Percentiles rank a stretch among this genome's conserved stretches.
phyloP scores from a whole-genome alignment of 2,888 invertebrate genomes.

The Erebia ligea region DNA sequence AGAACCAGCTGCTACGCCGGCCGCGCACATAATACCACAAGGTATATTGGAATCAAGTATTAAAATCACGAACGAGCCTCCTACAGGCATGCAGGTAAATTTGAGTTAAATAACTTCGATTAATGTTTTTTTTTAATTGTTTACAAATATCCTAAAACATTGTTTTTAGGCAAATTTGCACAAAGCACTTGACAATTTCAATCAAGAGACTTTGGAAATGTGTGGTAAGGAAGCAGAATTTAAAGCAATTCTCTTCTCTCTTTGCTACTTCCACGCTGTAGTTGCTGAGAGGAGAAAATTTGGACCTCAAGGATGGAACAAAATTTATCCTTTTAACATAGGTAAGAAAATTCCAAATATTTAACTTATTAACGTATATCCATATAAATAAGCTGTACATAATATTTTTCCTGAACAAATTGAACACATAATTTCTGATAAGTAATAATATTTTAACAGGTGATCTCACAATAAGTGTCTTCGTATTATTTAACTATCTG shows the following conservation, averaged over 20 bases:
- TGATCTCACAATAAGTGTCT: slow-evolving; percentile 96
- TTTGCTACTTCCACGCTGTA: slow-evolving; percentile 98
- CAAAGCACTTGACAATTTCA: slow-evolving; percentile 97
- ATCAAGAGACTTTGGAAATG: slow-evolving; percentile 97
- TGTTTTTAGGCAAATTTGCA: slow-evolving; percentile 91
- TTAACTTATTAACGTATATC: neutral
- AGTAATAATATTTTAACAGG: slow-evolving; percentile 70
- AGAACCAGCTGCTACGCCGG: slow-evolving; percentile 94
- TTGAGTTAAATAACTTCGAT: neutral
- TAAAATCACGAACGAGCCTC: slow-evolving; percentile 98
- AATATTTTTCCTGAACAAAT: no score
- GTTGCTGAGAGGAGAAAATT: slow-evolving; percentile 97
- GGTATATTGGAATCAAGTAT: slow-evolving; percentile 97
- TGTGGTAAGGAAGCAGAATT: slow-evolving; percentile 98
- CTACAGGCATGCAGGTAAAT: slow-evolving; percentile 93
- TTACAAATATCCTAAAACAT: neutral
- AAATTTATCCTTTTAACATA: slow-evolving; percentile 97
- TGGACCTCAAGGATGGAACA: slow-evolving; percentile 97
- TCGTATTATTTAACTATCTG: slow-evolving; percentile 96
- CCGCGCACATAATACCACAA: slow-evolving; percentile 97
- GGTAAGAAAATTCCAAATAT: slow-evolving; percentile 69
- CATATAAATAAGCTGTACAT: neutral
- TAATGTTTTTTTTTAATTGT: neutral
- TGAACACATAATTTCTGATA: neutral
- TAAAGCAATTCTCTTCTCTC: slow-evolving; percentile 95